These are phyloP conservation scores for Aricia agestis DNA, from an alignment of 1,140 invertebrate genomes.

Conservation along the genomic window DNA sequence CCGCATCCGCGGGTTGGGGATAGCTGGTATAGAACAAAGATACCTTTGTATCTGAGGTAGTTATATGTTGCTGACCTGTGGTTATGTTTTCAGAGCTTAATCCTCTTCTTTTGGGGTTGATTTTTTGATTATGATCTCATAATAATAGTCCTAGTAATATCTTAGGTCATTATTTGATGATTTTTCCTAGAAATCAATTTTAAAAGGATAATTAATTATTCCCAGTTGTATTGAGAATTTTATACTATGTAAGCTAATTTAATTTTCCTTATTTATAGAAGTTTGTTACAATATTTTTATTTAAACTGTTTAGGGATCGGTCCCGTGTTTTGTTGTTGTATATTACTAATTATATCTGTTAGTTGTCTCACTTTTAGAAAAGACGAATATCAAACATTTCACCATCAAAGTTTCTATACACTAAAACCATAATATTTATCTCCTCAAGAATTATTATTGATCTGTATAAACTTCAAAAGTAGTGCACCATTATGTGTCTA, in stretches of 20 bases:
- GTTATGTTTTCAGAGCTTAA: background rate
- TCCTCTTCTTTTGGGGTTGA: background rate
- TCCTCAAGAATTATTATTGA: background rate
- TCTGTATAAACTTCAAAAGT: background rate
- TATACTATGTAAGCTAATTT: background rate
- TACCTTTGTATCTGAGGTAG: background rate
- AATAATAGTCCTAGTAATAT: background rate
- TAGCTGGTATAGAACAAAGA: too few species aligned
- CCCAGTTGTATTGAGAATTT: background rate
- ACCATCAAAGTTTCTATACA: background rate
- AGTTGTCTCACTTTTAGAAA: background rate
- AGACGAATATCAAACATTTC: background rate
- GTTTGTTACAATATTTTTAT: background rate
- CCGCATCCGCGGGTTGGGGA: too few species aligned
- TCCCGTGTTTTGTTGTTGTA: background rate
- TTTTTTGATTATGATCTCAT: background rate
- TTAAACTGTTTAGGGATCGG: background rate
- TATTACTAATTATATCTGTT: background rate
- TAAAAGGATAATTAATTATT: background rate
- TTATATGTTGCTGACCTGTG: background rate
- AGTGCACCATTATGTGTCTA: constrained; percentile 6
- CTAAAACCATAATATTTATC: background rate
- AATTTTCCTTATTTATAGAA: background rate
- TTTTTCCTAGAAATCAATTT: background rate
- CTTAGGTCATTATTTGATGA: too few species aligned